phyloP scores from a whole-genome alignment of 1,140 invertebrate genomes.

The Zaprionus capensis region DNA sequence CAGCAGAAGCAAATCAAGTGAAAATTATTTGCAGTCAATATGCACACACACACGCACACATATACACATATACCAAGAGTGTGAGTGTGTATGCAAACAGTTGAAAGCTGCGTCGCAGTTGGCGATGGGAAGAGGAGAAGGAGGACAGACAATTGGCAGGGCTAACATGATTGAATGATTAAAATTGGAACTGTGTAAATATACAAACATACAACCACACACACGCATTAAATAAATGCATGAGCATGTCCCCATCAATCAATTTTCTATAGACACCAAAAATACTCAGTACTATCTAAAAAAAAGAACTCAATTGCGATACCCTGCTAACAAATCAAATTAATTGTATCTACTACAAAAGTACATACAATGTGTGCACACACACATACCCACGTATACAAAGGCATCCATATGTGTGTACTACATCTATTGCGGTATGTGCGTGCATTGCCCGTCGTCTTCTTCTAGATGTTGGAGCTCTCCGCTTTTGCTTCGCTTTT shows the following conservation, averaged over 20 bases:
- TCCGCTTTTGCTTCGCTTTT: constrained; percentile 58
- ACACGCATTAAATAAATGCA: constrained; percentile 1
- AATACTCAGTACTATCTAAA: constrained; percentile 18
- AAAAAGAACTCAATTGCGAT: constrained; percentile 27
- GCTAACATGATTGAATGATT: constrained; percentile 30
- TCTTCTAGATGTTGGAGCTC: constrained; percentile 72
- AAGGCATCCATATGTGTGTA: constrained; percentile 42
- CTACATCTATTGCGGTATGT: constrained; percentile 57
- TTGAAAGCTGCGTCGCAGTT: constrained; percentile 64
- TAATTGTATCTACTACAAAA: constrained; percentile 70
- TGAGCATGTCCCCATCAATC: constrained; percentile 2
- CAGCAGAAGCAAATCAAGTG: constrained; percentile 69
- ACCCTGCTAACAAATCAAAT: constrained; percentile 70
- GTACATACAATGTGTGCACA: constrained; percentile 21
- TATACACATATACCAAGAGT: background rate
- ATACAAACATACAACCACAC: background rate
- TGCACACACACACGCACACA: constrained; percentile 53
- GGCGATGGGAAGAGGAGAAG: background rate
- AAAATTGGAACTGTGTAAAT: constrained; percentile 31
- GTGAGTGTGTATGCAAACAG: constrained; percentile 19
- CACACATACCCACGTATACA: background rate
- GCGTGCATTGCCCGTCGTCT: constrained; percentile 63
- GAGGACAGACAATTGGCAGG: constrained; percentile 36
- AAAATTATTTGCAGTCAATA: constrained; percentile 80
- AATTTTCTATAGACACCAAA: constrained; percentile 8